These are phyloP conservation scores for Halcyon badia DNA, from an alignment of 2,797 vertebrate species.

Conservation along the genomic window DNA sequence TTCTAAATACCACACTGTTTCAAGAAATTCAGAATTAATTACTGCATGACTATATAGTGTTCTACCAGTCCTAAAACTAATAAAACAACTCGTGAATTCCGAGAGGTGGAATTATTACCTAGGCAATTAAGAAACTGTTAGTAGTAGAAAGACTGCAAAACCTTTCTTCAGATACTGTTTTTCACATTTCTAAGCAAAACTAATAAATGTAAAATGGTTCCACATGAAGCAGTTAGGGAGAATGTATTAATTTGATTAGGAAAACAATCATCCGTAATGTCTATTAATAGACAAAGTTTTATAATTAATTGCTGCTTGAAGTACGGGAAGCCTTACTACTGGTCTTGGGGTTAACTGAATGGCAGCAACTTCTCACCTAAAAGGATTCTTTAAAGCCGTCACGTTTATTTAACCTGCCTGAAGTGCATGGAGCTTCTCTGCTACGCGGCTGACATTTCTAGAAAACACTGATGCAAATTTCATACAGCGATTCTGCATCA, in stretches of 20 bases:
- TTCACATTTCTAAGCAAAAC: background rate
- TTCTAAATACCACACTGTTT: background rate
- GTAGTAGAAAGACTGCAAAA: background rate
- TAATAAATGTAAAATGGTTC: background rate
- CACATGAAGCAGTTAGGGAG: background rate
- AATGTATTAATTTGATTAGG: accelerated
- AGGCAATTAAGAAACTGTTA: background rate
- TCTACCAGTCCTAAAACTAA: background rate
- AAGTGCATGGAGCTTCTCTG: accelerated
- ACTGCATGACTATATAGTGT: background rate
- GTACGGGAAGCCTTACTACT: background rate
- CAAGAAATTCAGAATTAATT: background rate
- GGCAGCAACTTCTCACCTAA: background rate
- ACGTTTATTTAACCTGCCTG: background rate
- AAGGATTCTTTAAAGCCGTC: background rate
- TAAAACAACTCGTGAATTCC: background rate
- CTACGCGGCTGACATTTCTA: background rate
- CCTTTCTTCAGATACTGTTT: background rate
- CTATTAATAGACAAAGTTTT: background rate
- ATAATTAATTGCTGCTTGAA: background rate
- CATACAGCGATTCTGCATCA: background rate
- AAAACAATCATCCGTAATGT: background rate
- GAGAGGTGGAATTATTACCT: background rate
- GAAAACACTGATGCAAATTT: background rate
- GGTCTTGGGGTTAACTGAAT: background rate